Evolutionary conservation across 2,888 invertebrate genomes (phyloP), one percentile per base, ranked within the genome.

Genomic region (Colostygia pectinataria): DNA sequence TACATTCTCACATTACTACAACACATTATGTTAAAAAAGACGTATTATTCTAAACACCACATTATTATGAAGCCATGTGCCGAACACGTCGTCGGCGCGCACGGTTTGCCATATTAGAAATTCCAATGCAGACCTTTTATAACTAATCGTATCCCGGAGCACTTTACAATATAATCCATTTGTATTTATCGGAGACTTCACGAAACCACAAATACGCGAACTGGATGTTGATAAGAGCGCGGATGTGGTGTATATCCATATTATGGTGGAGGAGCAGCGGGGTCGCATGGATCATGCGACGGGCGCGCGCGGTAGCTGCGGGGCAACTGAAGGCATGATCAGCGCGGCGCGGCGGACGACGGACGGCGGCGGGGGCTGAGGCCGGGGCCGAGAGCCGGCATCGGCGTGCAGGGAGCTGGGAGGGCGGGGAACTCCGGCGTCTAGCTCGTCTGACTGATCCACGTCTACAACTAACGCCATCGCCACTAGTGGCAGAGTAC

Each of bases 91-190:
- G 86, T 84, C 88, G 86, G 81, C 81, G 79, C 81, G 79, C 77
- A 74, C 77, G 71, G 73, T 71, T 77, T 73, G 83, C 79, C 83
- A 76, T 84, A 79, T 82, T 80, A 82, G 74, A 86, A 86, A 88
- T 87, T 87, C 87, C 88, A 82, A 80, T 83, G 85, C 88, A 81
- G 83, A 88, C 86, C 85, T 88, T 83, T 82, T 66, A 77, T 74
- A 80, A 75, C 73, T 74, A 75, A 68, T 65, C 63, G 68, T 73
- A 72, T 71, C 69, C 68, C 63, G 69, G 62, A 68, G 69, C 85
- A 87, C 87, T 88, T 85, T 83, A 90, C 83, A 90, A 87, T 86
- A 89, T 90, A 90, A 90, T 90, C 90, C 90, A 89, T 90, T 88
- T 88, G 76, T 80, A 83, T 74, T 89, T 89, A 74, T 87, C 89